phyloP scores from a whole-genome alignment of 2,113 vertebrate species.

The Pseudonaja textilis region DNA sequence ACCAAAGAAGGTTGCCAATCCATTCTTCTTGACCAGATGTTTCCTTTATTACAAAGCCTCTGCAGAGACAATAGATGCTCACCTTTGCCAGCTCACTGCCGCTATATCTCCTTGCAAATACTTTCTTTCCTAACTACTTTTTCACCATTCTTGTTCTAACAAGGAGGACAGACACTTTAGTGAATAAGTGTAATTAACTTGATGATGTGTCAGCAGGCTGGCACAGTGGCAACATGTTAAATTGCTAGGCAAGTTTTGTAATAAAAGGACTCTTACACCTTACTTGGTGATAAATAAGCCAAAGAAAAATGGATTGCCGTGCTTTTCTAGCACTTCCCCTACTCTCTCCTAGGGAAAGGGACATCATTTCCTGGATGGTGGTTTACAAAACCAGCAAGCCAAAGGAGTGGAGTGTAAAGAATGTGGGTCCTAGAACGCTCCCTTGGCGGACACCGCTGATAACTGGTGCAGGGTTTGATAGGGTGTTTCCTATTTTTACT shows the following conservation, averaged over 20 bases:
- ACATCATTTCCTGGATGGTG: slow-evolving; percentile 21
- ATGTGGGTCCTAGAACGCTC: too few species aligned
- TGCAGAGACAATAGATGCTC: slow-evolving; percentile 66
- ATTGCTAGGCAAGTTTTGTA: slow-evolving; percentile 43
- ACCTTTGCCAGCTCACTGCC: slow-evolving; percentile 56
- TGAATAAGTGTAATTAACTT: slow-evolving; percentile 67
- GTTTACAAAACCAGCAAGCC: slow-evolving; percentile 12
- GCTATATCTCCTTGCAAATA: slow-evolving; percentile 45
- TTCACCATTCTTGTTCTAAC: slow-evolving; percentile 56
- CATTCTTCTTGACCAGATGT: slow-evolving; percentile 72
- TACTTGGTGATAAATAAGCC: slow-evolving; percentile 29
- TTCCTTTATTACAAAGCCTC: slow-evolving; percentile 70
- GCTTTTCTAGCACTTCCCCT: slow-evolving; percentile 13
- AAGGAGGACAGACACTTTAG: slow-evolving; percentile 47
- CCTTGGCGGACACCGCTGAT: too few species aligned
- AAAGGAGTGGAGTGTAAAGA: neutral
- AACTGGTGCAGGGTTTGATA: too few species aligned
- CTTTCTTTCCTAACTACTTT: slow-evolving; percentile 56
- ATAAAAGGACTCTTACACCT: slow-evolving; percentile 42
- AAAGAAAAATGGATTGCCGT: neutral
- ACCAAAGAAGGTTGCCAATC: slow-evolving; percentile 59
- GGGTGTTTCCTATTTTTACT: too few species aligned
- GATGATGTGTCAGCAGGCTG: slow-evolving; percentile 61
- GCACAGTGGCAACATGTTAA: slow-evolving; percentile 50
- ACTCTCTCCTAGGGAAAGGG: neutral